phyloP scores from a whole-genome alignment of 2,797 vertebrate genomes.

The Tadarida brasiliensis region DNA sequence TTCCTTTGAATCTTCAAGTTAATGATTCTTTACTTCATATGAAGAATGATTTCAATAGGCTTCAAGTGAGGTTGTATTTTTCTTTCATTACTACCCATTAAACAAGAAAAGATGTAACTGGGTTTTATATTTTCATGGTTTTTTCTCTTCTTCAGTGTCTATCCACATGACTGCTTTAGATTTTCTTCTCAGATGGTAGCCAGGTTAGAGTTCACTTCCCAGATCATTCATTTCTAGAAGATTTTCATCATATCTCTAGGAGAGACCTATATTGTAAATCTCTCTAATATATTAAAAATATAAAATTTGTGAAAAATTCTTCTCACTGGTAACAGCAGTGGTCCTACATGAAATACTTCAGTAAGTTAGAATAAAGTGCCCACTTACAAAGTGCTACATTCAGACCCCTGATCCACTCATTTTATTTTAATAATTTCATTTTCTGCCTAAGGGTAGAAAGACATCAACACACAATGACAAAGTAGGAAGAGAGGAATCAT shows the following conservation, averaged over 20 bases:
- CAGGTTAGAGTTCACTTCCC: not conserved
- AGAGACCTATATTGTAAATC: not conserved
- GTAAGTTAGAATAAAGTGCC: not conserved
- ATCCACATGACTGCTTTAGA: not conserved
- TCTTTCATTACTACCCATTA: not conserved
- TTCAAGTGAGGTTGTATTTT: not conserved
- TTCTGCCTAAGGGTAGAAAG: not conserved
- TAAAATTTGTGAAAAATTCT: not conserved
- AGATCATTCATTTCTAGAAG: not conserved
- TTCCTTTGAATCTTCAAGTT: not conserved
- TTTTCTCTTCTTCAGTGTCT: not conserved
- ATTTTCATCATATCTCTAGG: not conserved
- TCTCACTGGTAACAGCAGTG: not conserved
- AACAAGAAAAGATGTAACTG: not conserved
- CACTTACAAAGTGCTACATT: not conserved
- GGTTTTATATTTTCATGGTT: not conserved
- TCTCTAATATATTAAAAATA: not conserved
- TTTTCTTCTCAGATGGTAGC: not conserved
- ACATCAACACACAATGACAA: not conserved
- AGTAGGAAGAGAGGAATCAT: not conserved
- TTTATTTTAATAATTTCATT: conserved; percentile 5
- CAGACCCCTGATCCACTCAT: not conserved
- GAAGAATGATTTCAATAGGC: not conserved
- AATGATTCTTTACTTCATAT: not conserved
- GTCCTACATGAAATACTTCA: not conserved